These are phyloP conservation scores for Drosophila sp. DNA, from an alignment of 1,140 invertebrate species.

Conservation along the genomic window DNA sequence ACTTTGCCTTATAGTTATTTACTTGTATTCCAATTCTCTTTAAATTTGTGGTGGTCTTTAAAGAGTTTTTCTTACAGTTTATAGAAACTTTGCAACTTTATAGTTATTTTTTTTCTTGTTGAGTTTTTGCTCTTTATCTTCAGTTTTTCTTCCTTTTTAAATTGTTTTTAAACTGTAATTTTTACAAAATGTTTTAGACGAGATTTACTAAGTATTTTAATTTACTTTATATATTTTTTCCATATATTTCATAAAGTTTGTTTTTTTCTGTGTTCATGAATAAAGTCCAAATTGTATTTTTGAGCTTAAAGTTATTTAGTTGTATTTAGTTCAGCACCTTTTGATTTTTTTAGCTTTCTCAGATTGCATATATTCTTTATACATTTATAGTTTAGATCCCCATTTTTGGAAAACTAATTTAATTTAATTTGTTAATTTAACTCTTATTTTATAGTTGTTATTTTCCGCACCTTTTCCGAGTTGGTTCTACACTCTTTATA, in stretches of 20 bases:
- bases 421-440: slow-evolving; percentile 13
- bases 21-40: slow-evolving; percentile 20
- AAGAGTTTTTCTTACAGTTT: background rate
- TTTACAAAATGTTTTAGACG: no score
- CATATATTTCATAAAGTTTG: no score
- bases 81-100: background rate
- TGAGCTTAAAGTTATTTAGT: no score
- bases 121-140: slow-evolving; percentile 3
- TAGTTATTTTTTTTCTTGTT: background rate
- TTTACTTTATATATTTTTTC: no score
- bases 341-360: no score
- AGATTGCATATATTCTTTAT: no score
- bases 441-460: slow-evolving; percentile 13
- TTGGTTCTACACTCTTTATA: slow-evolving; percentile 36
- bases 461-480: slow-evolving; percentile 42
- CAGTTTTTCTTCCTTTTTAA: background rate
- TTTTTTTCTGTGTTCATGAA: no score
- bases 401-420: background rate
- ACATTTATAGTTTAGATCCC: no score
- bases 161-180: no score
- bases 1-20: background rate
- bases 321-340: no score
- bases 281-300: no score
- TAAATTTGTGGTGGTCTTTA: slow-evolving; percentile 13
- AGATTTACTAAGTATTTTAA: no score